Conservation (phyloP, 2,888 invertebrate species). For the Nymphalis urticae region DNA sequence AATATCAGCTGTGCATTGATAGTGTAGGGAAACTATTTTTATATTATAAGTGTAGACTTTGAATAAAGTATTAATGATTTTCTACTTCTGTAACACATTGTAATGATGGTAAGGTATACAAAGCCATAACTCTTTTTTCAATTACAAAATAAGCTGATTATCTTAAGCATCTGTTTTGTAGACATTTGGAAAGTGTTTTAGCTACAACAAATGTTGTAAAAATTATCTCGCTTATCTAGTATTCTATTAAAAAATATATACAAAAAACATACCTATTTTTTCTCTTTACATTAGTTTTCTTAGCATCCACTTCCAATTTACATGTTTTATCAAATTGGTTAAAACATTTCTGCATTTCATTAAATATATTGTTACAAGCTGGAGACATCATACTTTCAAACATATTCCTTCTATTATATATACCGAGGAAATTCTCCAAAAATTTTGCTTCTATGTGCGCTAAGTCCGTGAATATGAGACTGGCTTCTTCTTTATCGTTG, state of each 20-base stretch:
- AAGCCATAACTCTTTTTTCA: too few species aligned
- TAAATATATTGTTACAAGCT: conserved; percentile 29
- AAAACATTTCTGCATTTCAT: conserved; percentile 28
- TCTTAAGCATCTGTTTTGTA: too few species aligned
- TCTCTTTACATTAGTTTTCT: conserved; percentile 20
- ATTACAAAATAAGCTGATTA: too few species aligned
- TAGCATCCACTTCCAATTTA: conserved; percentile 28
- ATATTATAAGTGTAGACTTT: too few species aligned
- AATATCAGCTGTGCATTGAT: too few species aligned
- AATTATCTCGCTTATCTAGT: too few species aligned
- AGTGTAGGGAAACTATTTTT: too few species aligned
- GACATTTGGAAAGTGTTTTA: too few species aligned
- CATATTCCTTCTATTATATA: conserved; percentile 23
- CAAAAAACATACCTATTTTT: conserved; percentile 26
- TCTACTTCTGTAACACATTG: too few species aligned
- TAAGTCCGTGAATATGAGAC: conserved; percentile 40
- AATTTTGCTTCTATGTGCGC: conserved; percentile 39
- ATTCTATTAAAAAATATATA: background rate
- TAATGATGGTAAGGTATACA: too few species aligned
- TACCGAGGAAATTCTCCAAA: conserved; percentile 32
- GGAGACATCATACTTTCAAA: conserved; percentile 36
- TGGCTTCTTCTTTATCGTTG: conserved; percentile 35
- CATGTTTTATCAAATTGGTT: conserved; percentile 23
- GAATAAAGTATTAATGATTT: too few species aligned
- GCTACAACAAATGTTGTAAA: too few species aligned